Percentiles rank a stretch among this genome's conserved stretches.
Conservation (phyloP, 2,888 invertebrate species). For the Himalopsyche kuldschensis region DNA sequence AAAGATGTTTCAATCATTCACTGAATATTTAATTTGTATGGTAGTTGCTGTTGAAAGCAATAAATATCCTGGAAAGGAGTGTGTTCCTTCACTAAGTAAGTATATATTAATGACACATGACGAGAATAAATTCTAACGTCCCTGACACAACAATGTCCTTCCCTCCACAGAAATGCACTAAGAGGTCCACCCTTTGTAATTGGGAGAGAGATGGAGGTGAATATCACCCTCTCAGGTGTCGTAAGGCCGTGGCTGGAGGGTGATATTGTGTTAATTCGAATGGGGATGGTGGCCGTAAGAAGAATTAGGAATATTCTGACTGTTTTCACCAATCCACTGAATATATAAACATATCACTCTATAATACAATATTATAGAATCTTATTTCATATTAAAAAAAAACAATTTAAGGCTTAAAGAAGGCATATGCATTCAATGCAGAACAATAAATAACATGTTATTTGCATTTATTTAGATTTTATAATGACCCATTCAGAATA, state of each 20-base stretch:
- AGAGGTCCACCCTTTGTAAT: slow-evolving; percentile 2
- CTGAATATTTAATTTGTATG: no score
- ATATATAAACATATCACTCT: background rate
- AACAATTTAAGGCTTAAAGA: no score
- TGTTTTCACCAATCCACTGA: background rate
- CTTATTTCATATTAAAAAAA: no score
- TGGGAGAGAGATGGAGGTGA: slow-evolving; percentile 19
- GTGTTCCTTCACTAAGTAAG: background rate
- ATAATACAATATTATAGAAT: no score
- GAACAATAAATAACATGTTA: no score
- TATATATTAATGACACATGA: background rate
- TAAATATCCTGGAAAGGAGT: no score
- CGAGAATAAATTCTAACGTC: background rate
- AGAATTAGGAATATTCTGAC: slow-evolving; percentile 19
- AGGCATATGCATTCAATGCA: no score
- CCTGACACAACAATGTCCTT: background rate
- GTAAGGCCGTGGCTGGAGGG: slow-evolving; percentile 29
- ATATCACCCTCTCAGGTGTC: slow-evolving; percentile 36
- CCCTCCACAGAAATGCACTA: background rate
- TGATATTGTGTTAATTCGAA: slow-evolving; percentile 36
- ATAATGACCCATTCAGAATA: no score
- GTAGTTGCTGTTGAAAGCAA: no score
- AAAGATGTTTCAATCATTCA: no score
- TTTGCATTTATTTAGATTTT: no score
- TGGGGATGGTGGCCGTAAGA: slow-evolving; percentile 30